Conservation (phyloP, 2,888 invertebrate species). For the Trichogramma dendrolimi region DNA sequence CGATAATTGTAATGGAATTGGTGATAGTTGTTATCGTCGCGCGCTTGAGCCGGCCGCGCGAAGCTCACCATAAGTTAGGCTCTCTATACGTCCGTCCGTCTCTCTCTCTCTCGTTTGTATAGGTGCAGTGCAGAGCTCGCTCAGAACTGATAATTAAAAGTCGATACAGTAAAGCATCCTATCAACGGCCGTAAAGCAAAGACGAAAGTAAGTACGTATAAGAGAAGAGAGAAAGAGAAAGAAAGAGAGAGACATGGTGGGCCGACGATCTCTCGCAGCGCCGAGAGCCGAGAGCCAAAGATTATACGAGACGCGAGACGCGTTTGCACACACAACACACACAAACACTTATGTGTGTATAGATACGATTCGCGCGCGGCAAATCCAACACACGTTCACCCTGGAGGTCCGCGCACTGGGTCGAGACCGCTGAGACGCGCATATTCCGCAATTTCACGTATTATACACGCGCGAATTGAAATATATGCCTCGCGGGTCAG, state of each 20-base stretch:
- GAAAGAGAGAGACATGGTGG: conserved; percentile 25
- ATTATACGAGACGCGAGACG: conserved; percentile 8
- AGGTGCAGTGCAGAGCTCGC: not conserved
- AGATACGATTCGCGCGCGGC: conserved; percentile 9
- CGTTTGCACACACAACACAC: conserved; percentile 3
- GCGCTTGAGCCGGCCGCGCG: conserved; percentile 27
- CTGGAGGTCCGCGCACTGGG: not conserved
- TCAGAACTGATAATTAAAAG: conserved; percentile 52
- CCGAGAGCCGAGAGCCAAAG: conserved; percentile 16
- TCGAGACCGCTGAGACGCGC: not conserved
- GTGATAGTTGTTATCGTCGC: conserved; percentile 47
- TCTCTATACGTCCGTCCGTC: not conserved
- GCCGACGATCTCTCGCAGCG: conserved; percentile 13
- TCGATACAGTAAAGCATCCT: conserved; percentile 52
- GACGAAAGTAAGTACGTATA: conserved; percentile 27
- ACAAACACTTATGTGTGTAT: not conserved
- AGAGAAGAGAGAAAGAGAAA: not conserved
- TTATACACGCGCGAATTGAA: too few relatives aligned
- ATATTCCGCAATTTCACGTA: conserved; percentile 3
- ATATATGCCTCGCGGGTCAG: too few relatives aligned
- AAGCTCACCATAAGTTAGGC: too few relatives aligned
- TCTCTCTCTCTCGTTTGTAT: not conserved
- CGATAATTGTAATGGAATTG: conserved; percentile 30
- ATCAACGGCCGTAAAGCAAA: conserved; percentile 51
- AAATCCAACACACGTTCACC: conserved; percentile 12